Percentiles rank a stretch among this genome's conserved stretches.
Evolutionary conservation across 2,113 vertebrate species (phyloP).

Genomic region (Cryptoleucopteryx plumbea): DNA sequence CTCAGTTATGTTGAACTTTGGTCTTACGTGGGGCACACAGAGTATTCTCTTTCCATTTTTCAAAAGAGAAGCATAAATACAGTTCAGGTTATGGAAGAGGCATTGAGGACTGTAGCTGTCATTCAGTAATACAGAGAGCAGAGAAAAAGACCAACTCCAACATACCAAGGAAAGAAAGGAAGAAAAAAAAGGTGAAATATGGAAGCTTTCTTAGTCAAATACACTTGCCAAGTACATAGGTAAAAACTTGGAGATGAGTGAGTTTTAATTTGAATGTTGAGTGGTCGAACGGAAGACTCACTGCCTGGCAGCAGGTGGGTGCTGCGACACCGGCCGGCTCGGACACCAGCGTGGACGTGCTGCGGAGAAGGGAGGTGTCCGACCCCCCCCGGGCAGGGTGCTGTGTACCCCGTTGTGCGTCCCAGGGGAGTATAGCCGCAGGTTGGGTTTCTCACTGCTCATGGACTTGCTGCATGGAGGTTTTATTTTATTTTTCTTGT

Average conservation of each 20-base stretch:
- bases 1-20: not conserved
- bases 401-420: not conserved
- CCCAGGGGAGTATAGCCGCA: rapidly evolving
- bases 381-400: too few species aligned
- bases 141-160: not conserved
- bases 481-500: not conserved
- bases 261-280: not conserved
- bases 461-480: not conserved
- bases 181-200: not conserved
- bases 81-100: not conserved
- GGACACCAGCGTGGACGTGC: rapidly evolving
- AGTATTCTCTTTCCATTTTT: conserved; percentile 11
- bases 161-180: not conserved
- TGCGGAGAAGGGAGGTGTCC: not conserved
- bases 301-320: not conserved
- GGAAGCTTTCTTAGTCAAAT: not conserved
- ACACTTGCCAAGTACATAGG: not conserved
- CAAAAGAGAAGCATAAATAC: not conserved
- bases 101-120: not conserved
- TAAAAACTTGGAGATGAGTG: not conserved
- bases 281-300: not conserved
- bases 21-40: not conserved
- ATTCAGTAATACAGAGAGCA: not conserved
- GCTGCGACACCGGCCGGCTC: not conserved
- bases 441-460: not conserved